A percentile compares a stretch with the other conserved stretches of the same genome.
Evolutionary conservation across 2,797 vertebrate genomes (phyloP).

Genomic region (Rhinoraja longicauda): DNA sequence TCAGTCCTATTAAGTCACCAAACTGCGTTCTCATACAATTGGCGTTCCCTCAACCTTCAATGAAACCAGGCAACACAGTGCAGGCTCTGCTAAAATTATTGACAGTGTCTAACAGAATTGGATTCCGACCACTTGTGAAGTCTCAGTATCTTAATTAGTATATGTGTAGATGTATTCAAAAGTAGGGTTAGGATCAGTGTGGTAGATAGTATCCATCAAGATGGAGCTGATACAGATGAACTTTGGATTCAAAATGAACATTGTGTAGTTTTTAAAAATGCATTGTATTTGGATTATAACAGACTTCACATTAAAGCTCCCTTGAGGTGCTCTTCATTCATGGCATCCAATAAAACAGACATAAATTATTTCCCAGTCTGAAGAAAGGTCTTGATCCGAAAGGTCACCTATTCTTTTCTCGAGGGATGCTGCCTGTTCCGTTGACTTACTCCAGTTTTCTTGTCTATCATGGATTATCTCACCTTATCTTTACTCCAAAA

Average conservation of each 20-base stretch:
- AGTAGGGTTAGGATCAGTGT: not conserved
- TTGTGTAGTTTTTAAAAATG: not conserved
- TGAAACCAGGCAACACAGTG: not conserved
- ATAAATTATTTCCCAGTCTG: not conserved
- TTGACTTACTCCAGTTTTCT: too few relatives aligned
- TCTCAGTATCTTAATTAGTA: not conserved
- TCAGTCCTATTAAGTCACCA: not conserved
- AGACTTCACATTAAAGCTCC: not conserved
- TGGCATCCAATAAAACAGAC: not conserved
- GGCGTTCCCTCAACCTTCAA: not conserved
- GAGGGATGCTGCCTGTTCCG: too few relatives aligned
- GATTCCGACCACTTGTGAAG: not conserved
- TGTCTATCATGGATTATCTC: not conserved
- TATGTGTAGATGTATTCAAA: not conserved
- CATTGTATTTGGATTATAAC: not conserved
- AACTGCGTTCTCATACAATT: not conserved
- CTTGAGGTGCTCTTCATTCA: not conserved
- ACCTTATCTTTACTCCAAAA: not conserved
- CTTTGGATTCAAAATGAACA: constrained; percentile 2
- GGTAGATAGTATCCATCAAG: too few relatives aligned
- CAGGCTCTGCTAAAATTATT: not conserved
- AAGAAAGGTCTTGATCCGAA: too few relatives aligned
- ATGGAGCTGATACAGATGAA: not conserved
- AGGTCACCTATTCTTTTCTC: too few relatives aligned
- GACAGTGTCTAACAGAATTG: not conserved